Conservation (phyloP, 1,140 invertebrate genomes). For the Zaprionus ornatus region DNA sequence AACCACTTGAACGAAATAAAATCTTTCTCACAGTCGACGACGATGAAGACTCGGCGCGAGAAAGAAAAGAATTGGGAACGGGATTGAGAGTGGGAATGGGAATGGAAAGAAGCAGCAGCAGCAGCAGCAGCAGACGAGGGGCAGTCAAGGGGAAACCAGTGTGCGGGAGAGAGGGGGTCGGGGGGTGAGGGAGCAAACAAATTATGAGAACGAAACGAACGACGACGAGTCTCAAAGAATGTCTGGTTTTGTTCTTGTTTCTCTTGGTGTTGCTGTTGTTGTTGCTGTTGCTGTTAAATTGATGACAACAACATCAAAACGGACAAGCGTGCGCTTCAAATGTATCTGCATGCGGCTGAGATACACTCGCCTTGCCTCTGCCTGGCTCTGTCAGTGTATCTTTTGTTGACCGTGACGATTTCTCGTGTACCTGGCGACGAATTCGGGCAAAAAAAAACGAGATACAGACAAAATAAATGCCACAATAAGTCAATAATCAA, state of each 20-base stretch:
- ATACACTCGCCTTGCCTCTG: slow-evolving; percentile 33
- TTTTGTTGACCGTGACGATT: slow-evolving; percentile 65
- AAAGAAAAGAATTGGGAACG: slow-evolving; percentile 52
- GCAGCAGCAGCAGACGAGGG: slow-evolving; percentile 8
- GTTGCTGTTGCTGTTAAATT: slow-evolving; percentile 65
- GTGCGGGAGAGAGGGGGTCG: slow-evolving; percentile 9
- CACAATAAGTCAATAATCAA: slow-evolving; percentile 81
- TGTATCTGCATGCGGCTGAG: slow-evolving; percentile 69
- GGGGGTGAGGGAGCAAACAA: slow-evolving; percentile 58
- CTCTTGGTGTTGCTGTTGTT: slow-evolving; percentile 37
- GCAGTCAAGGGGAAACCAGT: background rate
- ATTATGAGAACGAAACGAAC: slow-evolving; percentile 74
- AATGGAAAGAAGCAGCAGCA: background rate
- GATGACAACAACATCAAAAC: slow-evolving; percentile 78
- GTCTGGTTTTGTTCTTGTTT: slow-evolving; percentile 58
- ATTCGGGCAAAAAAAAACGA: slow-evolving; percentile 53
- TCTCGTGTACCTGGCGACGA: slow-evolving; percentile 65
- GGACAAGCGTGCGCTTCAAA: slow-evolving; percentile 78
- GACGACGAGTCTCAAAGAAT: slow-evolving; percentile 67
- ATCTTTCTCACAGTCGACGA: slow-evolving; percentile 78
- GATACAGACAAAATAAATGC: slow-evolving; percentile 39
- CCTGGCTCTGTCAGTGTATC: slow-evolving; percentile 58
- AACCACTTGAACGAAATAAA: slow-evolving; percentile 82
- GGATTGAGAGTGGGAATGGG: slow-evolving; percentile 33
- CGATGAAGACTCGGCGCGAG: slow-evolving; percentile 38